A percentile compares a stretch with the other conserved stretches of the same genome.
These are phyloP conservation scores for Procapra przewalskii DNA, from an alignment of 2,113 vertebrate species.

Conservation along the genomic window DNA sequence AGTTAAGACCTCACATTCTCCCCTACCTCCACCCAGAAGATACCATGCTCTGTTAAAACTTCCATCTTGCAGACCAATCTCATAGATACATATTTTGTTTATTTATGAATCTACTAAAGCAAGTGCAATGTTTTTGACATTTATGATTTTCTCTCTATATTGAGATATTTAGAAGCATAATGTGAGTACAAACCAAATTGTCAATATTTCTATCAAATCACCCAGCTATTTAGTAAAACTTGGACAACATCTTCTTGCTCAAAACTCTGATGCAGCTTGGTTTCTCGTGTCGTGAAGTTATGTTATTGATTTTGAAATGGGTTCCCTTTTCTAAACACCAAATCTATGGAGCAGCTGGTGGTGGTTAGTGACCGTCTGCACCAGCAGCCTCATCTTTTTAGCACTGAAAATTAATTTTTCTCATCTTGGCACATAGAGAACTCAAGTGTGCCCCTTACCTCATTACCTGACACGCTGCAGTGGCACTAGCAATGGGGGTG, in stretches of 20 bases:
- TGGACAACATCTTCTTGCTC: background rate
- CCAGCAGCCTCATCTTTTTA: constrained; percentile 72
- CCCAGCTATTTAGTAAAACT: background rate
- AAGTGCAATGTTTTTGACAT: background rate
- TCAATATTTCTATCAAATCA: constrained; percentile 6
- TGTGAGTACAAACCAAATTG: background rate
- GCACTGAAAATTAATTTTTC: constrained; percentile 80
- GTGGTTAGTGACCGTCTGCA: constrained; percentile 72
- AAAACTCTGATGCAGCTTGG: background rate
- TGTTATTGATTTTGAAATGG: constrained; percentile 50
- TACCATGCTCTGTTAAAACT: background rate
- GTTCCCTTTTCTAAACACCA: constrained; percentile 59
- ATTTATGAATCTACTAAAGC: background rate
- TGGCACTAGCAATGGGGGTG: constrained; percentile 27
- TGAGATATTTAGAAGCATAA: background rate
- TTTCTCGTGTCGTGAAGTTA: constrained; percentile 5
- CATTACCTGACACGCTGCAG: constrained; percentile 76
- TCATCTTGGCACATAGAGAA: constrained; percentile 73
- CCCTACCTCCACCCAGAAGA: background rate
- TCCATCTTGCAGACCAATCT: background rate
- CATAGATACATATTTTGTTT: background rate
- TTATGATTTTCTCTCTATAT: background rate
- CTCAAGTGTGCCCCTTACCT: constrained; percentile 67
- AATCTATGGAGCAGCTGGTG: constrained; percentile 73
- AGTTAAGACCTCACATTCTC: background rate